Evolutionary conservation across 53 echinoderm and acorn worm genomes (phyloP), one percentile per base, ranked within the genome.

Genomic region (Paelopatides confundens): DNA sequence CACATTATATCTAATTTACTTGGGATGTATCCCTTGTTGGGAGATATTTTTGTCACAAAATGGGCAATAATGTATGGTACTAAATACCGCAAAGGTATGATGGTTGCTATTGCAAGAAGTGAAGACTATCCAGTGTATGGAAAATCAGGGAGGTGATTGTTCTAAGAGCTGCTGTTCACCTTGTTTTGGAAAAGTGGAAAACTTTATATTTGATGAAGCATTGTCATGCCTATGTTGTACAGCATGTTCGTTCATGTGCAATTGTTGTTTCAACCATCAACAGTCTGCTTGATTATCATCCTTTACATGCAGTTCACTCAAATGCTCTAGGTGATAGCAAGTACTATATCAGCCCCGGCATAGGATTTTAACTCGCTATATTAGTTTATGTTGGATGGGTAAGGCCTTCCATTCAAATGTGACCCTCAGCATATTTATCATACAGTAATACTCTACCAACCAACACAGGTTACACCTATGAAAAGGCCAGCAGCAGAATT

Each of bases 41-140:
- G 87, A 51, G 93, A 93, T 52, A 29, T 93, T 76, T 93, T 84
- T 47, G 15, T 93, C 17, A 66, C 93, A 47, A 71, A 90, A 48
- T 87, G 87, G 90, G 53, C 47, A 11, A 87, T 28, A 40, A 53
- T 63, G 37, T 66, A 84, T 43, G 87, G 93, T 15, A 67, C 51
- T 5, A 63, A 50, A 7, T 93, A 90, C 70, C 66, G 90, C 31
- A 46, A 18, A 52, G 90, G 87, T 31, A 87, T 82, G 77, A 85
- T 90, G 69, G 85, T 90, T 14, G 84, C 36, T 15, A 76, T 33
- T 36, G 71, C 68, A 46, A 24, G 43, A 18, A 85, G 76, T 49
- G 93, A 90, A 36, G 23, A 87, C 47, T 58, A 86, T 18, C 63
- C 82, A 36, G 12, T 82, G 3, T 89, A 83, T 85, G 85, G 89